Conservation (phyloP, 2,797 vertebrate genomes). For the Scarus forsteni region DNA sequence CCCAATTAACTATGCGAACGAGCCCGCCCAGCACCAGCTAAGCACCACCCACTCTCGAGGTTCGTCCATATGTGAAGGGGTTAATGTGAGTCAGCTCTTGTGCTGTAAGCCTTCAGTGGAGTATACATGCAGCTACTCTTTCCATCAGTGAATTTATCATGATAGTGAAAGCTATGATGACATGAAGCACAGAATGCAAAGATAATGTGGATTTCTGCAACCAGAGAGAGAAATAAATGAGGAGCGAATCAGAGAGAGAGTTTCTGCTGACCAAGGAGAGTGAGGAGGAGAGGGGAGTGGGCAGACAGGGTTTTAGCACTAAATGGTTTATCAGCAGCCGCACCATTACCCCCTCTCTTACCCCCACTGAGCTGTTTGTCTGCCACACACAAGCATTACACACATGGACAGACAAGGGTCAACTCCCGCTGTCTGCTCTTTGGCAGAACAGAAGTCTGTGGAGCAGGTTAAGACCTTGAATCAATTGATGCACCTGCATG, state of each 20-base stretch:
- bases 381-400: constrained; percentile 26
- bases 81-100: constrained; percentile 25
- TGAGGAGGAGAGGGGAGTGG: constrained; percentile 7
- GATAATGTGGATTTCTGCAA: background rate
- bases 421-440: constrained; percentile 51
- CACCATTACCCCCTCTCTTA: constrained; percentile 8
- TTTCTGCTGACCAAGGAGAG: background rate
- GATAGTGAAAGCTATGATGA: background rate
- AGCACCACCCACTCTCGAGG: constrained; percentile 11
- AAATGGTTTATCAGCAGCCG: constrained; percentile 68
- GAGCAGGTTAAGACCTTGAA: constrained; percentile 57
- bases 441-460: constrained; percentile 51
- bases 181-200: background rate
- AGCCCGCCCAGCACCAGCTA: constrained; percentile 47
- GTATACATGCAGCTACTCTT: background rate
- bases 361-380: constrained; percentile 34
- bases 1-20: constrained; percentile 71
- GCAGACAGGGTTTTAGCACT: constrained; percentile 45
- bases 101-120: background rate
- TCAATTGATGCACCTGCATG: constrained; percentile 18
- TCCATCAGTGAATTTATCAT: background rate
- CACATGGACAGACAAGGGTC: constrained; percentile 33
- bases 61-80: background rate
- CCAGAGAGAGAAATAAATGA: background rate
- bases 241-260: background rate